A percentile compares a stretch with the other conserved stretches of the same genome.
These are phyloP conservation scores for Myotis findleyi DNA, from an alignment of 2,797 vertebrate species.

Conservation along the genomic window DNA sequence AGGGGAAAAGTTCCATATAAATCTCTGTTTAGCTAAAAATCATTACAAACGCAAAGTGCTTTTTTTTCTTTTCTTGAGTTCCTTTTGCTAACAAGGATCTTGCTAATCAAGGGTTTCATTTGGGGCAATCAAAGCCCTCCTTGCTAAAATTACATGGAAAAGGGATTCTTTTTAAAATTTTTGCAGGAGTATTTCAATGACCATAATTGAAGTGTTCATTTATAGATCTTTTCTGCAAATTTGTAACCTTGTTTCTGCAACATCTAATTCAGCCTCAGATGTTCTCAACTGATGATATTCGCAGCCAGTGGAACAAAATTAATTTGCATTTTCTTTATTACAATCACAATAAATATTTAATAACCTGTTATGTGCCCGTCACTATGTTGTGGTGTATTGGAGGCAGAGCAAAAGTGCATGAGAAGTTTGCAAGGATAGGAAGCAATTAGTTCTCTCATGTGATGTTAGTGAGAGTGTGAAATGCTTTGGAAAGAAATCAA, in stretches of 20 bases:
- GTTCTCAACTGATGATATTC: not conserved
- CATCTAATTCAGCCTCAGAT: not conserved
- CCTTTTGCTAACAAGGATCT: slow-evolving; percentile 59
- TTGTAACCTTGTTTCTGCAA: slow-evolving; percentile 43
- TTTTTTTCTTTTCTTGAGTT: slow-evolving; percentile 51
- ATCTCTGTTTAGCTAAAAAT: slow-evolving; percentile 38
- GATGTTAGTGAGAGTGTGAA: not conserved
- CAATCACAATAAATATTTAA: not conserved
- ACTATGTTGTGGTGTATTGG: not conserved
- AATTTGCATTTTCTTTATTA: slow-evolving; percentile 37
- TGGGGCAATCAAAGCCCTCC: slow-evolving; percentile 45
- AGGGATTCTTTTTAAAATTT: slow-evolving; percentile 16
- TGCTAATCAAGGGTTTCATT: slow-evolving; percentile 55
- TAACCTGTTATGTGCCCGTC: not conserved
- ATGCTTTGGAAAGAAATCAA: not conserved
- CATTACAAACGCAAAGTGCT: slow-evolving; percentile 11
- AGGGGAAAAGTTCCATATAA: not conserved
- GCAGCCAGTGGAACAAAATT: not conserved
- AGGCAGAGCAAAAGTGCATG: not conserved
- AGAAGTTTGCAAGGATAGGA: not conserved
- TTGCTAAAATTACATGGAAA: slow-evolving; percentile 61
- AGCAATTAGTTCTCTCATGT: not conserved
- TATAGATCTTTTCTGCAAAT: slow-evolving; percentile 43
- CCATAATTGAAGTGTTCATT: slow-evolving; percentile 20
- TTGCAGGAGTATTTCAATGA: slow-evolving; percentile 60